phyloP scores from a whole-genome alignment of 2,797 vertebrate species.

The Bryconaethiops microstoma region DNA sequence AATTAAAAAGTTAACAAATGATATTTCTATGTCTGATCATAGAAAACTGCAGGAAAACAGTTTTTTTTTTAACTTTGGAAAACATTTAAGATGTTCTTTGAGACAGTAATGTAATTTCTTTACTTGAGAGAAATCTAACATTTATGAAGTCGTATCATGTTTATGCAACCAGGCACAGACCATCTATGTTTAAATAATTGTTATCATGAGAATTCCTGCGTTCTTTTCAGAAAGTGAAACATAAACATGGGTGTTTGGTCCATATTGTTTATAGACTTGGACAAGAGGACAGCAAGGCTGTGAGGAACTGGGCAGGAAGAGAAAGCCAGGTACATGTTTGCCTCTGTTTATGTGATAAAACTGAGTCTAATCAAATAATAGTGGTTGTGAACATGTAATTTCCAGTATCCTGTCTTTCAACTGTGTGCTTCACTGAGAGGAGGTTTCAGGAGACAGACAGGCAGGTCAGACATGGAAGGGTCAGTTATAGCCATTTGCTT shows the following conservation, averaged over 20 bases:
- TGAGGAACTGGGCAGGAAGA: neutral
- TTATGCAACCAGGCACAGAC: neutral
- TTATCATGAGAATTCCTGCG: neutral
- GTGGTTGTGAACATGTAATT: neutral
- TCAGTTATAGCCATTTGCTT: slow-evolving; percentile 32
- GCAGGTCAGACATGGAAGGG: slow-evolving; percentile 7
- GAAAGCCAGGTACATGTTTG: neutral
- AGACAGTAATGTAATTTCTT: neutral
- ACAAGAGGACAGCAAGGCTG: neutral
- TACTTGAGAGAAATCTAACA: neutral
- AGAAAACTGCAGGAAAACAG: no score
- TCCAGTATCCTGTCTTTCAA: slow-evolving; percentile 1
- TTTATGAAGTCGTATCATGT: neutral
- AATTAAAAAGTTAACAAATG: no score
- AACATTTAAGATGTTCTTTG: neutral
- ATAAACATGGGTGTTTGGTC: neutral
- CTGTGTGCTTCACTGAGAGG: neutral
- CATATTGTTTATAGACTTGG: neutral
- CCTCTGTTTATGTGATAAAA: neutral
- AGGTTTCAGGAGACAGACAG: slow-evolving; percentile 27
- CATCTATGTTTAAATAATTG: neutral
- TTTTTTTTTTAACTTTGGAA: no score
- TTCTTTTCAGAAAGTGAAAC: neutral
- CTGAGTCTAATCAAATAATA: neutral
- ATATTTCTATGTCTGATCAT: no score